phyloP scores from a whole-genome alignment of 2,797 vertebrate genomes.

The Ptychobarbus kaznakovi region DNA sequence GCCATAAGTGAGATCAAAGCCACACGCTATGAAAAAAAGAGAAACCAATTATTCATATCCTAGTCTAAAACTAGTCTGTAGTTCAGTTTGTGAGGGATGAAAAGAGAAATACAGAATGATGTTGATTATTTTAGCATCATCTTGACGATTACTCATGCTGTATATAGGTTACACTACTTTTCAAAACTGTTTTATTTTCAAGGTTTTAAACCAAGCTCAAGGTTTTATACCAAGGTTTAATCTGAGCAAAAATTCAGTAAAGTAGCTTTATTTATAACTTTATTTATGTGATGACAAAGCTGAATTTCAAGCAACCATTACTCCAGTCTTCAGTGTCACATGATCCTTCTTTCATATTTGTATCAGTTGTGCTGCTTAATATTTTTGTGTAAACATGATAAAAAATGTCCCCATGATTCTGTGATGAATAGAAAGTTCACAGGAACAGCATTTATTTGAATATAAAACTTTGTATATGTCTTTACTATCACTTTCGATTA shows the following conservation, averaged over 20 bases:
- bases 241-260: not conserved
- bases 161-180: not conserved
- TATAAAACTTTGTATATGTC: not conserved
- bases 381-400: not conserved
- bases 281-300: not conserved
- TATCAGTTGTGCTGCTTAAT: not conserved
- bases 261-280: too few species aligned
- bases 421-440: not conserved
- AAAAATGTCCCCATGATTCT: not conserved
- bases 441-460: not conserved
- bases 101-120: not conserved
- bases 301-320: not conserved
- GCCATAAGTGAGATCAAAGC: conserved; percentile 45
- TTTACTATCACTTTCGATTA: not conserved
- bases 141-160: not conserved
- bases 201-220: not conserved
- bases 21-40: conserved; percentile 7
- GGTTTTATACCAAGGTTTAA: not conserved
- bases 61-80: conserved; percentile 4
- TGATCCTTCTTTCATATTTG: not conserved
- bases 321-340: not conserved
- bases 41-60: conserved; percentile 8
- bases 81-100: conserved; percentile 13
- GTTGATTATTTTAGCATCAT: conserved; percentile 12
- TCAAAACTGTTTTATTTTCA: not conserved